Evolutionary conservation across 2,797 vertebrate species (phyloP).

Genomic region (Phyllotis vaccarum): DNA sequence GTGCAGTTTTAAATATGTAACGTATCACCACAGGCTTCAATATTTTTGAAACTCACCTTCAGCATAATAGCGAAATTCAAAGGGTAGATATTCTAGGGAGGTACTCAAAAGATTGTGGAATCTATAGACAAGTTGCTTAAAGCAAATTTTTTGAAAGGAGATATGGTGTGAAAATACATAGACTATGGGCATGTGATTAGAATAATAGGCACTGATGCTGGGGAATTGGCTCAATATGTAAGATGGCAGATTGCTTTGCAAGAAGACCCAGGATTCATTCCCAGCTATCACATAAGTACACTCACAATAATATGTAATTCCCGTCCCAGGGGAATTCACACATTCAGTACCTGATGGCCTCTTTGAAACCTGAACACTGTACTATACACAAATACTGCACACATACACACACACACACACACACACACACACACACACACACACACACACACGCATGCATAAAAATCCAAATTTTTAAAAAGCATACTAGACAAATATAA

Average conservation of each 20-base stretch:
- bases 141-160: background rate
- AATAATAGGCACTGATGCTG: background rate
- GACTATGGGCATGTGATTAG: background rate
- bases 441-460: too few relatives aligned
- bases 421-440: too few relatives aligned
- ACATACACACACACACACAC: accelerated
- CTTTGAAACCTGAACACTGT: background rate
- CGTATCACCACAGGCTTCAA: too few relatives aligned
- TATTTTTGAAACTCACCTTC: background rate
- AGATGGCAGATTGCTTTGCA: background rate
- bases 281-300: too few relatives aligned
- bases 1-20: too few relatives aligned
- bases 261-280: background rate
- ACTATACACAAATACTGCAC: background rate
- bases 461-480: background rate
- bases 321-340: too few relatives aligned
- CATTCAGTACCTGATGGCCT: background rate
- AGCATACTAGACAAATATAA: background rate
- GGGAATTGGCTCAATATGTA: background rate
- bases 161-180: accelerated
- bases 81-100: background rate
- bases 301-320: background rate
- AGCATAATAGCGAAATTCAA: background rate
- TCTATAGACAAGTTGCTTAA: background rate
- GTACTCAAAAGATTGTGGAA: background rate